Evolutionary conservation across 30 jellyfish, hydroid and myxozoan species (phyloP).

Genomic region (Pseudorhiza aurosa): DNA sequence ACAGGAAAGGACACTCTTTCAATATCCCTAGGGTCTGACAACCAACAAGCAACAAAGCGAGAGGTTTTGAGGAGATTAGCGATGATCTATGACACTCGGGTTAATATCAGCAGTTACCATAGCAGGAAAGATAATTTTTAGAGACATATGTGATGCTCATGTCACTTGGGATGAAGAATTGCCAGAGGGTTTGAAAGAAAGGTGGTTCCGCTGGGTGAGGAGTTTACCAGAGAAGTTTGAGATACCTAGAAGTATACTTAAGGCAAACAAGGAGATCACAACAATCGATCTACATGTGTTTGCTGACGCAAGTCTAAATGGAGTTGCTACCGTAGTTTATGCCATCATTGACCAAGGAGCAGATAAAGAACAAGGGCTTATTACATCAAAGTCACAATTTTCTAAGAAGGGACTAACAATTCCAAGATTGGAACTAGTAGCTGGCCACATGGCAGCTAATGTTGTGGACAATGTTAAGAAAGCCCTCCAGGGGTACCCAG

Average conservation of each 20-base stretch:
- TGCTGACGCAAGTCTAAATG: constrained; percentile 79
- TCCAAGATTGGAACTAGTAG: constrained; percentile 78
- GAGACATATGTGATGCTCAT: constrained; percentile 46
- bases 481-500: constrained; percentile 37
- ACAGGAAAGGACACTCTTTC: constrained; percentile 32
- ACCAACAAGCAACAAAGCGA: constrained; percentile 24
- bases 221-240: constrained; percentile 31
- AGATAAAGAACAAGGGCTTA: constrained; percentile 30
- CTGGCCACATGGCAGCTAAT: constrained; percentile 78
- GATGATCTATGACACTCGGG: constrained; percentile 57
- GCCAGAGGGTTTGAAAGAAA: constrained; percentile 15
- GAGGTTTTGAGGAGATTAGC: constrained; percentile 58
- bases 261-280: constrained; percentile 8
- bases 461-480: constrained; percentile 37
- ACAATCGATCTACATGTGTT: constrained; percentile 62
- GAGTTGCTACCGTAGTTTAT: constrained; percentile 47
- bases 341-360: constrained; percentile 54
- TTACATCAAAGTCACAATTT: constrained; percentile 58
- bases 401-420: constrained; percentile 60
- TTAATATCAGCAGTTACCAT: constrained; percentile 50
- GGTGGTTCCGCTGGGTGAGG: constrained; percentile 45
- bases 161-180: constrained; percentile 54
- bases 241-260: constrained; percentile 25
- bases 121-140: constrained; percentile 31
- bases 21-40: too few species aligned